Percentiles rank a stretch among this genome's conserved stretches.
Evolutionary conservation across 2,797 vertebrate genomes (phyloP).

Genomic region (Hoplostethus mediterraneus): DNA sequence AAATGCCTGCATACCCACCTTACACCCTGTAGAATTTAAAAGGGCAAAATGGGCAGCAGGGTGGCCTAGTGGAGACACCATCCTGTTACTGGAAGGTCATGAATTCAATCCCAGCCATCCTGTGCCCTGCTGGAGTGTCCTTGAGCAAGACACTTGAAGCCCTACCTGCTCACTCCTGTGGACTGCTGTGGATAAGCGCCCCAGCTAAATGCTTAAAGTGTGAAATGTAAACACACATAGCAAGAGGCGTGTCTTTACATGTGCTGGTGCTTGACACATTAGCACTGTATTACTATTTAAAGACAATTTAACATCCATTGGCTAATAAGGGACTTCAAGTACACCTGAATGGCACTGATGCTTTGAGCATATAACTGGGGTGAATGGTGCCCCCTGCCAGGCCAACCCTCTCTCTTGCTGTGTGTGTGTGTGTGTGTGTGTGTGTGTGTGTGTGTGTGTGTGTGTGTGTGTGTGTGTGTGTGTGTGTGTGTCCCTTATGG

Average conservation of each 20-base stretch:
- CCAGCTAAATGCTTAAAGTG: neutral
- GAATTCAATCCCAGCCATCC: no score
- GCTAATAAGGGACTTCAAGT: constrained; percentile 12
- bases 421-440: no score
- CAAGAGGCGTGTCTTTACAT: no score
- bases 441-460: no score
- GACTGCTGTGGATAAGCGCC: neutral
- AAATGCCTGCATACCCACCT: neutral
- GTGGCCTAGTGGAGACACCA: no score
- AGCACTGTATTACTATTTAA: constrained; percentile 21
- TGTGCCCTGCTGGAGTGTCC: constrained; percentile 20
- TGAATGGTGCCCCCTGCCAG: constrained; percentile 11
- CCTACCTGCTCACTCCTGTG: neutral
- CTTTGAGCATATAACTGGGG: constrained; percentile 35
- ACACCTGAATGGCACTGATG: constrained; percentile 19
- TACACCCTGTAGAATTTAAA: neutral
- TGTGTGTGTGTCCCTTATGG: constrained; percentile 34
- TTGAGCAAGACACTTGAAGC: constrained; percentile 26
- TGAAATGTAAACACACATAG: no score
- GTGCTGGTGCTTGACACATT: neutral
- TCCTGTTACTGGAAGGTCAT: no score
- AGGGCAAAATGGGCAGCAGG: neutral
- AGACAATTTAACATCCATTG: constrained; percentile 9
- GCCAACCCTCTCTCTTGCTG: constrained; percentile 7
- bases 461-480: constrained; percentile 13